Base-by-base conservation (phyloP, 2,797 vertebrate genomes). In the Neoniphon sammara region DNA sequence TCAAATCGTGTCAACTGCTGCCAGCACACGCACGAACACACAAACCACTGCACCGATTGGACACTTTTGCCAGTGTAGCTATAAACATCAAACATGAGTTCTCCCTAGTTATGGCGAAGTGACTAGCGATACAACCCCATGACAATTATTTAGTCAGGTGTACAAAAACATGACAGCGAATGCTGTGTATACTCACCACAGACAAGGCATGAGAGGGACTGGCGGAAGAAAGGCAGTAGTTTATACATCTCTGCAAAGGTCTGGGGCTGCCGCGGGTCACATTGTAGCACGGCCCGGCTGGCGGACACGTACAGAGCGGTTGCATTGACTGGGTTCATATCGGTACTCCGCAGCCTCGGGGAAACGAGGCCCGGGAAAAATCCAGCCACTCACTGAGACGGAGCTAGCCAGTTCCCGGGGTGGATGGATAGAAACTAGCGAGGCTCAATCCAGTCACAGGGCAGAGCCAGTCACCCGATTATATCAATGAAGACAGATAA, bases 301-400 rank as follows among this genome's bases (percentile, higher is more conserved):
- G 96, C 96, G 87, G 97, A 96, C 93, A 98, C 96, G 94, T 97
- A 98, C 91, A 98, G 92, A 90, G 96, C 90, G 92, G 97, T 98
- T 77, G 96, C 96, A 94, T 96, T 97, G 81, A 96, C 95, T 54
- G 97, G 96, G 95, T 98, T 98, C 97, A 98, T 98, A 91, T 95
- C 96, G 94, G 94, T 91, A 83, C 81, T 82, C 87, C 61, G 81
- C 82, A 77, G 84, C 78, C 80, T 74, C 75, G 81, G 89, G 85
- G 85, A 90, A 88, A 89, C 90, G 89, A 93, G 91, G 85, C 80
- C 85, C 71, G 58, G 80, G 46, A 76, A 69, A 72, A 20, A 80
- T 59, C 85, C 85, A 82, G 69, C 75, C 73, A 79, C 73, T 73
- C 44, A 9, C 75, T 65, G 34, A n/a, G 27, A 73, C 57, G 47